Evolutionary conservation across 2,888 invertebrate species (phyloP).

Genomic region (Sepioteuthis lessoniana): DNA sequence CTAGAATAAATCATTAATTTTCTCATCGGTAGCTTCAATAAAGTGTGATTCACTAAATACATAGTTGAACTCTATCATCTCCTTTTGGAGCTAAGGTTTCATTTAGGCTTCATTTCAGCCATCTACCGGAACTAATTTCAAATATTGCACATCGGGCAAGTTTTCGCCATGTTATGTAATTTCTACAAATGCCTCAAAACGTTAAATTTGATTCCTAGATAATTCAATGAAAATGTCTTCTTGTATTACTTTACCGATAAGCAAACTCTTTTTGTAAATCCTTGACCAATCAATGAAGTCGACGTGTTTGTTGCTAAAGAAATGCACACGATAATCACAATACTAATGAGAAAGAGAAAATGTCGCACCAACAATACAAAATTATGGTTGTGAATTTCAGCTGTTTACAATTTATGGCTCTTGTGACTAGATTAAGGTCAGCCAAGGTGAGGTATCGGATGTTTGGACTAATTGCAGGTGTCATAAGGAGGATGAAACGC

Average conservation of each 20-base stretch:
- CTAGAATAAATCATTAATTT: too few species aligned
- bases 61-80: too few species aligned
- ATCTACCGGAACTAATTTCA: too few species aligned
- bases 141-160: too few species aligned
- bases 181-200: too few species aligned
- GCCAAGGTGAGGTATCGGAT: not conserved
- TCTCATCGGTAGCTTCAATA: too few species aligned
- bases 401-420: not conserved
- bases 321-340: not conserved
- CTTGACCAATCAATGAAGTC: not conserved
- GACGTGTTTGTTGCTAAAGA: not conserved
- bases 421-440: slow-evolving; percentile 6
- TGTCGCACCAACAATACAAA: not conserved
- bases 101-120: too few species aligned
- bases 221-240: not conserved
- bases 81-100: too few species aligned
- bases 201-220: too few species aligned
- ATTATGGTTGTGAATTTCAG: not conserved
- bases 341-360: not conserved
- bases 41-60: too few species aligned
- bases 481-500: not conserved
- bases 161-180: too few species aligned
- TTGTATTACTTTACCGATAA: not conserved
- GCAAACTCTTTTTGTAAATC: not conserved
- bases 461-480: slow-evolving; percentile 12